Base-by-base conservation (phyloP, 2,888 invertebrate species). In the Bombylius major region DNA sequence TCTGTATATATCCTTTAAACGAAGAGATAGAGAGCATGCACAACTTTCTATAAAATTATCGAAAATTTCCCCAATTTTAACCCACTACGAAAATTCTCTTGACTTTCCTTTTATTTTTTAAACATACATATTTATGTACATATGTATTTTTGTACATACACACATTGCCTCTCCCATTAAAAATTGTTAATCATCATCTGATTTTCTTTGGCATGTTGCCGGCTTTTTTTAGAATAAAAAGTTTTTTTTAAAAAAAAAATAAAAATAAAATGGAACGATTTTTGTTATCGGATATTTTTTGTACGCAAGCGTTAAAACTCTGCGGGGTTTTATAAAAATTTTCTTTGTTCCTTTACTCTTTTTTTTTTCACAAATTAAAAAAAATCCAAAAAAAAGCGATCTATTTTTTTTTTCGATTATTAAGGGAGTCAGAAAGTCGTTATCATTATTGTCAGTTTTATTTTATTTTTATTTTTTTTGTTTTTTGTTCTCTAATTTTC, bases 161-260 rank as follows among this genome's bases (percentile, higher is more conserved):
- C 9, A 42, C 9, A 48, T 31, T 36, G 34, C 53, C 47, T 54
- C 54, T 55, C 50, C 54, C 50, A 50, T 55, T 39, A 47, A 55
- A 50, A 55, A 36, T 32, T 55, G 46, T 34, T 55, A 51, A 55
- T 55, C 55, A 55, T 36, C 33, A 14, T 49, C 33, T 14, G 47
- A 33, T 50, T 31, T 44, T 36, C 48, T 48, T 36, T 47, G 46
- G 39, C 48, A 46, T 39, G 39, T 47, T 51, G 47, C 51, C 55
- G 55, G 55, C 48, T 47, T 55, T 55, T 51, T 42, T 13, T 23
- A 23, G 23, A 23, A 23, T 23, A 23, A 23, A 23, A 23, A 2
- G 23, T 23, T 23, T 23, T n/a, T n/a, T n/a, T n/a, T n/a, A n/a
- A 42, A 42, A 42, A 11, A 42, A 42, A 42, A 42, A 42, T 5